Evolutionary conservation across 2,797 vertebrate genomes (phyloP).

Genomic region (Spondyliosoma cantharus): DNA sequence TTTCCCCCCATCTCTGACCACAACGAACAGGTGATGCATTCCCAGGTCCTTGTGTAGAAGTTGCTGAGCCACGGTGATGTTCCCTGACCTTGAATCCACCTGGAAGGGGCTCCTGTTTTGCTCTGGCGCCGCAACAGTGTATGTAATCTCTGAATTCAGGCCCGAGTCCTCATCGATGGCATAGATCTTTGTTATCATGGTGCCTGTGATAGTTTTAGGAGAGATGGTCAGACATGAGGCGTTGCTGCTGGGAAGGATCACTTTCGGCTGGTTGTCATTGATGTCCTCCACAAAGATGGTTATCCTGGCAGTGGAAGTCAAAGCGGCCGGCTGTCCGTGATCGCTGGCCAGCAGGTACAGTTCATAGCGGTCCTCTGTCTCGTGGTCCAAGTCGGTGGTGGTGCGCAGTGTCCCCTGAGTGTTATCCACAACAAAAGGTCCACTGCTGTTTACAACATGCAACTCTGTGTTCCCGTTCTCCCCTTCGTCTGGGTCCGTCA

Average conservation of each 20-base stretch:
- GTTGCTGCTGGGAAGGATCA: slow-evolving; percentile 86
- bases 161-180: slow-evolving; percentile 85
- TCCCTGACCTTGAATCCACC: slow-evolving; percentile 82
- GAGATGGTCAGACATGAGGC: slow-evolving; percentile 83
- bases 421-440: slow-evolving; percentile 81
- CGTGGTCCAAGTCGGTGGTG: slow-evolving; percentile 80
- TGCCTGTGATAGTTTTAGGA: slow-evolving; percentile 73
- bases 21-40: slow-evolving; percentile 84
- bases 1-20: slow-evolving; percentile 83
- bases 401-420: slow-evolving; percentile 74
- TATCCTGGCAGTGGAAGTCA: slow-evolving; percentile 81
- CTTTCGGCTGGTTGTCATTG: slow-evolving; percentile 86
- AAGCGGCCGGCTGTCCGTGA: slow-evolving; percentile 74
- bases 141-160: slow-evolving; percentile 85
- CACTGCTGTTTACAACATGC: slow-evolving; percentile 74
- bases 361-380: slow-evolving; percentile 80
- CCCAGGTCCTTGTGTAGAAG: slow-evolving; percentile 76
- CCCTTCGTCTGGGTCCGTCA: slow-evolving; percentile 82
- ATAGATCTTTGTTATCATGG: slow-evolving; percentile 82
- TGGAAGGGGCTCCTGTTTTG: slow-evolving; percentile 76
- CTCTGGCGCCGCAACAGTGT: slow-evolving; percentile 71
- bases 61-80: slow-evolving; percentile 79
- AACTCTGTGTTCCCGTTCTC: slow-evolving; percentile 80
- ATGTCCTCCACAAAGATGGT: slow-evolving; percentile 86
- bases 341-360: slow-evolving; percentile 82